These are phyloP conservation scores for Alethe diademata DNA, from an alignment of 2,113 vertebrate genomes.

Conservation along the genomic window DNA sequence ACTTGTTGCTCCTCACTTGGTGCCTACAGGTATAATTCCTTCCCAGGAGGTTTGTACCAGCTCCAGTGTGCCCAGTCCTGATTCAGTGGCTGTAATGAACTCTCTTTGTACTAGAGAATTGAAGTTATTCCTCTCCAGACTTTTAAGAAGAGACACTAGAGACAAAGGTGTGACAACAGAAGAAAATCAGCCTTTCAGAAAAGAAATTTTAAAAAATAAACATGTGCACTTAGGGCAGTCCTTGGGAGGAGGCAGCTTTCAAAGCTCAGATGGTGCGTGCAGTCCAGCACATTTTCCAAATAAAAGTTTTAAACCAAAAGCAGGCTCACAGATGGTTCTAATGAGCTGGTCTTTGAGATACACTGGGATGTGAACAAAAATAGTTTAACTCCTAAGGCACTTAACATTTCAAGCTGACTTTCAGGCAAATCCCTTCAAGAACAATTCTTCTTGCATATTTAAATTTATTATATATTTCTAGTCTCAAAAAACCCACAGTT, in stretches of 20 bases:
- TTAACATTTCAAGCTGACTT: not conserved
- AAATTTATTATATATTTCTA: not conserved
- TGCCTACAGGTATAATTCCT: not conserved
- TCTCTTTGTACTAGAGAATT: not conserved
- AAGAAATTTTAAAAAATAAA: not conserved
- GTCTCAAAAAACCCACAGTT: not conserved
- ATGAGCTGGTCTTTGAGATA: slow-evolving; percentile 38
- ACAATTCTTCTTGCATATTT: not conserved
- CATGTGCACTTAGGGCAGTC: not conserved
- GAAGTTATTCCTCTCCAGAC: not conserved
- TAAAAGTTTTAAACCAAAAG: not conserved
- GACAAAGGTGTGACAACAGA: not conserved
- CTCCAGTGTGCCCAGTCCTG: not conserved
- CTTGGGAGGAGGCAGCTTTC: not conserved
- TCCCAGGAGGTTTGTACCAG: not conserved
- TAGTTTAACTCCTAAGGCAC: slow-evolving; percentile 13
- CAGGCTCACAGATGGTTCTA: slow-evolving; percentile 57
- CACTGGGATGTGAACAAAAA: slow-evolving; percentile 1
- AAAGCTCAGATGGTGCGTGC: not conserved
- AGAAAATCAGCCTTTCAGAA: not conserved
- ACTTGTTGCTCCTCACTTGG: not conserved
- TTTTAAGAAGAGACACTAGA: not conserved
- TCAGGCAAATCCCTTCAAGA: not conserved
- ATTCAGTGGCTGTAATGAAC: not conserved
- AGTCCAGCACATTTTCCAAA: slow-evolving; percentile 16